Conservation (phyloP, 2,797 vertebrate species). For the Glyptemys insculpta region DNA sequence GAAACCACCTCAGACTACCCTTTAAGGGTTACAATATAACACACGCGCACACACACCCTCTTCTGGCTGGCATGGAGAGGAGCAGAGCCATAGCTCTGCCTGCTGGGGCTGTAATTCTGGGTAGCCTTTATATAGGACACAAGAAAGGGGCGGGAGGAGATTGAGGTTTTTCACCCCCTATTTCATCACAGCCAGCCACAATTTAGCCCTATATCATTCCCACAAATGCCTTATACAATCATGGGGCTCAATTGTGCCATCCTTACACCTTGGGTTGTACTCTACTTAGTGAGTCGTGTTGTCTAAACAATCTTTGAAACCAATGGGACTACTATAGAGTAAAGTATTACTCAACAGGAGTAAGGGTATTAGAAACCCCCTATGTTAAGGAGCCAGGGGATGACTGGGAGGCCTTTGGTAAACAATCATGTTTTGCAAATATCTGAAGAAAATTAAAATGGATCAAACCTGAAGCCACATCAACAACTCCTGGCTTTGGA, state of each 20-base stretch:
- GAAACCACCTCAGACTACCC: background rate
- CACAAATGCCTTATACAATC: background rate
- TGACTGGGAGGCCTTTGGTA: background rate
- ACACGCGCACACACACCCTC: rapidly evolving
- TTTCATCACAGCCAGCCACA: background rate
- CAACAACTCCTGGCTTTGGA: background rate
- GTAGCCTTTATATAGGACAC: background rate
- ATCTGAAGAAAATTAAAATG: background rate
- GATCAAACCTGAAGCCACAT: rapidly evolving
- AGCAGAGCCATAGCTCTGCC: background rate
- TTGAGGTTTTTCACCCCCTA: background rate
- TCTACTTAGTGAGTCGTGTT: background rate
- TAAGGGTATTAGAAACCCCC: rapidly evolving
- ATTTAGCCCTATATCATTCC: background rate
- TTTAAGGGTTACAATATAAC: background rate
- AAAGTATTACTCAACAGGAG: background rate
- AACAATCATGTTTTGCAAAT: background rate
- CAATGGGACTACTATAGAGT: background rate
- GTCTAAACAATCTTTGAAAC: background rate
- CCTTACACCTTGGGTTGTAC: background rate
- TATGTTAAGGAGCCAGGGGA: background rate
- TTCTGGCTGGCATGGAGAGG: background rate
- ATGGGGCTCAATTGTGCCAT: background rate
- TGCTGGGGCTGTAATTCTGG: background rate
- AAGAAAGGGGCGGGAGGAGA: rapidly evolving